Conservation (phyloP, 2,797 vertebrate species). For the Periparus ater region DNA sequence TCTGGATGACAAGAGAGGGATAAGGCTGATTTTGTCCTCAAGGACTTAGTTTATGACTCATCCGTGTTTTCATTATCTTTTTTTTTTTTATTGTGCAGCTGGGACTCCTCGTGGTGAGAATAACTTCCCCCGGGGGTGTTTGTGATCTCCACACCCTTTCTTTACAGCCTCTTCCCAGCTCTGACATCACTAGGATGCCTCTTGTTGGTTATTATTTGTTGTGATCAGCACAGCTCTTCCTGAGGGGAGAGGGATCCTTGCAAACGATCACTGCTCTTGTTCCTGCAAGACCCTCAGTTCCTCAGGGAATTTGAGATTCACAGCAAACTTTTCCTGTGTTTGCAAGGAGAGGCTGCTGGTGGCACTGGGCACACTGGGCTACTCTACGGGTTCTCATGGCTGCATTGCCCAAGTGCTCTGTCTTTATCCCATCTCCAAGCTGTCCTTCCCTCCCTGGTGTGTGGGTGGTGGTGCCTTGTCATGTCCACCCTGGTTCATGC, state of each 20-base stretch:
- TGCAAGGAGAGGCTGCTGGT: neutral
- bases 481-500: neutral
- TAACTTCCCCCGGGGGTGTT: neutral
- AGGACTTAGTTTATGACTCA: conserved; percentile 20
- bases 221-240: neutral
- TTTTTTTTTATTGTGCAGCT: neutral
- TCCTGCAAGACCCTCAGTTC: neutral
- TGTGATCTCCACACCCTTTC: neutral
- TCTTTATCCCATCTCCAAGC: neutral
- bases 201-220: neutral
- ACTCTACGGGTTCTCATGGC: neutral
- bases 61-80: neutral
- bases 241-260: neutral
- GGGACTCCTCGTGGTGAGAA: neutral
- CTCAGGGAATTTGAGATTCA: neutral
- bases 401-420: neutral
- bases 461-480: neutral
- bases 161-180: neutral
- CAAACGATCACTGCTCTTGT: neutral
- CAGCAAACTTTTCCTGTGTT: neutral
- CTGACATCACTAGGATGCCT: conserved; percentile 9
- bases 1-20: neutral
- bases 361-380: rapidly evolving
- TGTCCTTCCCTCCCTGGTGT: neutral
- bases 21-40: neutral